These are phyloP conservation scores for Burhinus bistriatus DNA, from an alignment of 2,113 vertebrate species.

Conservation along the genomic window DNA sequence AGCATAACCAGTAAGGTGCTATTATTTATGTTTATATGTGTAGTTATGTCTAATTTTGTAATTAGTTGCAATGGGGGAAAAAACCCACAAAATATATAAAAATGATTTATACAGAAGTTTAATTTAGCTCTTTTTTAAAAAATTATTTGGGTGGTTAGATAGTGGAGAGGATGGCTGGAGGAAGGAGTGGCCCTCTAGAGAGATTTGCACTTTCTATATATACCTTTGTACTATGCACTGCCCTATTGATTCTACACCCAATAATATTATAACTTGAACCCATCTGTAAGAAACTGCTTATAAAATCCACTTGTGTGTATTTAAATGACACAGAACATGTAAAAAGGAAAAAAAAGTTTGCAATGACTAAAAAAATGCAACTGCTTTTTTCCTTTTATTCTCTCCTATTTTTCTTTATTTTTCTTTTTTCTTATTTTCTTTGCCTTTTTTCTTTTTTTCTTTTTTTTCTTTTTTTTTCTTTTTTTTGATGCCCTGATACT, in stretches of 20 bases:
- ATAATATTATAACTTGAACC: conserved; percentile 98
- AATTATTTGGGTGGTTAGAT: conserved; percentile 84
- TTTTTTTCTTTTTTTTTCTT: conserved; percentile 52
- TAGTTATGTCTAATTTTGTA: conserved; percentile 84
- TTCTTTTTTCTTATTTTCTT: background rate
- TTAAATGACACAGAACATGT: conserved; percentile 89
- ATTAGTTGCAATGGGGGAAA: conserved; percentile 75
- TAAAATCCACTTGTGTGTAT: conserved; percentile 88
- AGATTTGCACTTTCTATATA: conserved; percentile 99
- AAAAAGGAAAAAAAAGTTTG: conserved; percentile 71
- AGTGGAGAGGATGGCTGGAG: conserved; percentile 78
- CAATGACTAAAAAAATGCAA: conserved; percentile 71
- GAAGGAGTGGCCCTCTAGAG: conserved; percentile 84
- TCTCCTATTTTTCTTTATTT: background rate
- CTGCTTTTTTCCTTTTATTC: conserved; percentile 55
- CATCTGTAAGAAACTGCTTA: conserved; percentile 89
- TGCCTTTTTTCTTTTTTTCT: background rate
- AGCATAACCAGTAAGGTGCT: conserved; percentile 84
- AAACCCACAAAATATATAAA: conserved; percentile 68
- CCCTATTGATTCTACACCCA: conserved; percentile 99
- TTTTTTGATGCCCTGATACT: conserved; percentile 78
- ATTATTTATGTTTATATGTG: conserved; percentile 85
- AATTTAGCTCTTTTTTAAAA: conserved; percentile 79
- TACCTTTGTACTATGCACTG: conserved; percentile 99
- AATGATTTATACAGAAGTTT: conserved; percentile 79